Conservation (phyloP, 2,797 vertebrate genomes). For the Cygnus olor region DNA sequence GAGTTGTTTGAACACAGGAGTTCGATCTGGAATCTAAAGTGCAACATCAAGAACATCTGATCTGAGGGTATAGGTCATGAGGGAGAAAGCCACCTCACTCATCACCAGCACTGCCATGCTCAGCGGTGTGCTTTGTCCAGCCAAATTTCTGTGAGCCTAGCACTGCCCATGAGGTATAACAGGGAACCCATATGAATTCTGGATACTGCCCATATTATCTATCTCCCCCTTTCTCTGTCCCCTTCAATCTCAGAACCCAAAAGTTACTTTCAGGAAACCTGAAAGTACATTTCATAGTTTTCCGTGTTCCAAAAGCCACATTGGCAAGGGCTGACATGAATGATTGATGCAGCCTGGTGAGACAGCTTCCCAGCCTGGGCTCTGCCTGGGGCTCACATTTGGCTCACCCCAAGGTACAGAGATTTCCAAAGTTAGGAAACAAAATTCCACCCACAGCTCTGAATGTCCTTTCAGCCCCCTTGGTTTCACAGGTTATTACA, state of each 20-base stretch:
- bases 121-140: background rate
- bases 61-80: background rate
- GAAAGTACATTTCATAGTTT: background rate
- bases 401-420: background rate
- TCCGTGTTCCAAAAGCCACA: background rate
- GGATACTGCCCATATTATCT: background rate
- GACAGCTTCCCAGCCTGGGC: background rate
- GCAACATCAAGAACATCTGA: background rate
- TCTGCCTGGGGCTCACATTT: background rate
- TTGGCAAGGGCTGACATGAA: background rate
- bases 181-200: background rate
- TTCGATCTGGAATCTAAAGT: background rate
- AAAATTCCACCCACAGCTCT: background rate
- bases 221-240: background rate
- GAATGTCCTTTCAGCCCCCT: background rate
- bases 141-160: background rate
- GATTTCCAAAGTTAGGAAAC: background rate
- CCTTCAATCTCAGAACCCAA: background rate
- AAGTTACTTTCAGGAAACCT: background rate
- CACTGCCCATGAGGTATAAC: rapidly evolving
- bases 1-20: background rate
- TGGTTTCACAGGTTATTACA: background rate
- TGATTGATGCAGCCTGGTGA: no score
- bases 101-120: background rate
- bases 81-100: background rate